A percentile compares a stretch with the other conserved stretches of the same genome.
Conservation (phyloP, 1,140 invertebrate genomes). For the Drosophila sucinea region DNA sequence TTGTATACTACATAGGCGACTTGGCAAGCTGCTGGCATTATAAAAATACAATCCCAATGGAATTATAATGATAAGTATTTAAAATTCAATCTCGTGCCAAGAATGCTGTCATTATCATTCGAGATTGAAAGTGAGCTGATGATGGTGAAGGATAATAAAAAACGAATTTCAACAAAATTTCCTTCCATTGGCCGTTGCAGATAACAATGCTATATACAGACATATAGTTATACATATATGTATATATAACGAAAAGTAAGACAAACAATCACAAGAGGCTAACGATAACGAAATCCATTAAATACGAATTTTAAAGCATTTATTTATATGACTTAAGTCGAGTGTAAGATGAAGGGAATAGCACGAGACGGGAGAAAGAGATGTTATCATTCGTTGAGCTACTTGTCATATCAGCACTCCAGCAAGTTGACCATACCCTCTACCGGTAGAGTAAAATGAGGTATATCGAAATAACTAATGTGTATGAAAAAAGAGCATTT, state of each 20-base stretch:
- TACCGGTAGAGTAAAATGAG: neutral
- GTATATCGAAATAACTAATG: neutral
- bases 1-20: neutral
- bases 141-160: constrained; percentile 9
- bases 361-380: constrained; percentile 27
- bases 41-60: constrained; percentile 27
- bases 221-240: neutral
- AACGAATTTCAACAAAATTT: constrained; percentile 1
- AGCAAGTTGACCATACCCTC: neutral
- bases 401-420: constrained; percentile 33
- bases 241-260: constrained; percentile 12
- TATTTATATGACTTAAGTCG: constrained; percentile 56
- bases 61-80: constrained; percentile 42
- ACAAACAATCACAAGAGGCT: constrained; percentile 12
- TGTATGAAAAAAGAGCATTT: too few relatives aligned
- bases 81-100: constrained; percentile 39
- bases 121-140: constrained; percentile 6
- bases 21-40: constrained; percentile 14
- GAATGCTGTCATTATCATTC: neutral
- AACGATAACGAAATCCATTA: constrained; percentile 69
- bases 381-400: constrained; percentile 37
- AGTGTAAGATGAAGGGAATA: constrained; percentile 34
- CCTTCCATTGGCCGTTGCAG: constrained; percentile 20
- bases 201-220: constrained; percentile 13
- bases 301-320: constrained; percentile 64